phyloP scores from a whole-genome alignment of 2,888 invertebrate genomes.

The Acheta domesticus region DNA sequence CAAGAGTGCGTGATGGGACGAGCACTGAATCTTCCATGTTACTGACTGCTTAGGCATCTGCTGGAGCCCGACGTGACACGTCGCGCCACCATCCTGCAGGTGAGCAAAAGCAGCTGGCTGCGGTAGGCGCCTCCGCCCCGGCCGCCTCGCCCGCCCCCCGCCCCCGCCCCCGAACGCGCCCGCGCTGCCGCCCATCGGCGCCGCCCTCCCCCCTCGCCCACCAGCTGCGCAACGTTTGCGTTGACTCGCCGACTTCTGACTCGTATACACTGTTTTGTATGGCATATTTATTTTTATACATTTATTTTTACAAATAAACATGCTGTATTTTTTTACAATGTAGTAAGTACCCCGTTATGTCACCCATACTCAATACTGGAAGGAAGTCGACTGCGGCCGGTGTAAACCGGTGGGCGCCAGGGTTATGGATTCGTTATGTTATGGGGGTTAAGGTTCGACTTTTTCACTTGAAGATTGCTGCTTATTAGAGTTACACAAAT shows the following conservation, averaged over 20 bases:
- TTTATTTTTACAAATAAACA: slow-evolving; percentile 18
- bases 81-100: slow-evolving; percentile 48
- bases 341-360: too few species aligned
- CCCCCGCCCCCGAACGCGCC: neutral
- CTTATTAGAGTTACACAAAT: too few species aligned
- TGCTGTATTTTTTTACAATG: neutral
- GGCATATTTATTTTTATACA: neutral
- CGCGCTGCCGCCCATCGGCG: neutral
- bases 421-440: too few species aligned
- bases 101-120: slow-evolving; percentile 47
- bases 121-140: neutral
- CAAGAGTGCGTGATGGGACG: too few species aligned
- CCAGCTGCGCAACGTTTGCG: neutral
- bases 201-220: neutral
- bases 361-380: too few species aligned
- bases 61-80: slow-evolving; percentile 54
- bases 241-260: neutral
- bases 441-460: too few species aligned
- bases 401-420: too few species aligned
- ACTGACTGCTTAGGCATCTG: slow-evolving; percentile 45
- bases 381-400: too few species aligned
- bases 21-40: too few species aligned
- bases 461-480: too few species aligned
- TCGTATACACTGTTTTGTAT: neutral
- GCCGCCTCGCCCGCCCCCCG: neutral